These are phyloP conservation scores for Heliconius cydno DNA, from an alignment of 2,888 invertebrate species.

Conservation along the genomic window DNA sequence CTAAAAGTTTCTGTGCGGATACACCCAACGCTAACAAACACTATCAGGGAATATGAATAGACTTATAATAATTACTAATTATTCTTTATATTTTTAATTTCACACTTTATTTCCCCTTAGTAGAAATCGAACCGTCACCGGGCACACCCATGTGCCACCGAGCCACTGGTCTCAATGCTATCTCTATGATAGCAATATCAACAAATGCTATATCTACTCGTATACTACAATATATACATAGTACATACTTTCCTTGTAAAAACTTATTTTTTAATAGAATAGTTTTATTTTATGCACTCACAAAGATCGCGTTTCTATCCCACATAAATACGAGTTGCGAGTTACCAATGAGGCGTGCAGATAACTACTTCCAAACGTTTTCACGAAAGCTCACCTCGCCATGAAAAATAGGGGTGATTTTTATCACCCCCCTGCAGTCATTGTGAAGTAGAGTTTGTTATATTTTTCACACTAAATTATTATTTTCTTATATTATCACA, in stretches of 20 bases:
- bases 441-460: background rate
- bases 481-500: too few species aligned
- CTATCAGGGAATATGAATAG: too few species aligned
- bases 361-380: conserved; percentile 40
- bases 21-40: too few species aligned
- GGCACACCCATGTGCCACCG: background rate
- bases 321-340: conserved; percentile 35
- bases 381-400: conserved; percentile 38
- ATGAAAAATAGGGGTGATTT: conserved; percentile 41
- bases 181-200: too few species aligned
- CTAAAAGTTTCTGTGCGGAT: too few species aligned
- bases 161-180: too few species aligned
- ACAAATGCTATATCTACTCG: too few species aligned
- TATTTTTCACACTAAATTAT: background rate
- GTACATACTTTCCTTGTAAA: background rate
- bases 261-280: background rate
- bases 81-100: too few species aligned
- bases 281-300: conserved; percentile 26
- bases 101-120: too few species aligned
- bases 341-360: conserved; percentile 43
- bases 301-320: conserved; percentile 34
- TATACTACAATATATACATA: background rate
- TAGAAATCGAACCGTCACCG: background rate
- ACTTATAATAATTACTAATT: too few species aligned
- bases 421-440: conserved; percentile 41